A percentile compares a stretch with the other conserved stretches of the same genome.
These are phyloP conservation scores for Presbytis comata DNA, from an alignment of 2,797 vertebrate species.

Conservation along the genomic window DNA sequence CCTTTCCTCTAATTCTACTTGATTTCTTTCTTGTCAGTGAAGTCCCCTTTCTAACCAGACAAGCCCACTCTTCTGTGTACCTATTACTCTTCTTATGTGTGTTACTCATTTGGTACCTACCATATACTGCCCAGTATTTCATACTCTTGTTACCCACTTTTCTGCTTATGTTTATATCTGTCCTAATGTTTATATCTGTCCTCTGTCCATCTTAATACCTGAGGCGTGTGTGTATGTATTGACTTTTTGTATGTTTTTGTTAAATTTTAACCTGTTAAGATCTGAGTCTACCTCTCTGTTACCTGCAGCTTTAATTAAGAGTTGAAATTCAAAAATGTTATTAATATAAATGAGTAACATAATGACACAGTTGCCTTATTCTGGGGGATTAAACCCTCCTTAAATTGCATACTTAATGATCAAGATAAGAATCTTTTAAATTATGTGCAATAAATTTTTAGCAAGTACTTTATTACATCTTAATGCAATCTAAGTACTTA, in stretches of 20 bases:
- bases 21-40: background rate
- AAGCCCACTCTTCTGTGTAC: background rate
- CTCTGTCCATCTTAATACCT: background rate
- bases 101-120: background rate
- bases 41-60: background rate
- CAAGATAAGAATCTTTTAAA: constrained; percentile 57
- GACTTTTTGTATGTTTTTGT: background rate
- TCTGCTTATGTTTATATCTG: background rate
- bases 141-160: background rate
- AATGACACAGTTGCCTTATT: background rate
- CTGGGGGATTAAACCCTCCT: background rate
- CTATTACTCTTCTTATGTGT: background rate
- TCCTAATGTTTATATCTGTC: background rate
- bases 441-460: constrained; percentile 51
- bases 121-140: background rate
- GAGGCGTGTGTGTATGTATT: background rate
- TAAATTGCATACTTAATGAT: constrained; percentile 56
- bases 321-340: background rate
- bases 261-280: constrained; percentile 27
- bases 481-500: constrained; percentile 73
- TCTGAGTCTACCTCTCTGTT: background rate
- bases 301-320: background rate
- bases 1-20: background rate
- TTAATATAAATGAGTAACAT: background rate
- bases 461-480: constrained; percentile 33